A percentile compares a stretch with the other conserved stretches of the same genome.
These are phyloP conservation scores for Neodiprion pinetum DNA, from an alignment of 1,140 invertebrate genomes.

Conservation along the genomic window DNA sequence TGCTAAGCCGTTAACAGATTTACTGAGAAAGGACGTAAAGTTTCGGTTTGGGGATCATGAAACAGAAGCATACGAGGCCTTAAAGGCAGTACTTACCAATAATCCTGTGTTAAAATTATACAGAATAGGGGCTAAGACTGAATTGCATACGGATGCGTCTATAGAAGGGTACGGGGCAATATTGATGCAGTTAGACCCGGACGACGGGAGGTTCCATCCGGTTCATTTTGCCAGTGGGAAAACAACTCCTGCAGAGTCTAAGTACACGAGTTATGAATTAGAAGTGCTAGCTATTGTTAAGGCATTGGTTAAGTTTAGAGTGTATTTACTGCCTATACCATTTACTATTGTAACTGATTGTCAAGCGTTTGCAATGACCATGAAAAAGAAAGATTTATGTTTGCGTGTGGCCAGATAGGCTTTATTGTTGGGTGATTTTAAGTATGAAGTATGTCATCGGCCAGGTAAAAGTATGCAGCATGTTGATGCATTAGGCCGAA, in stretches of 20 bases:
- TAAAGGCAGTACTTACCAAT: constrained; percentile 38
- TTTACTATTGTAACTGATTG: too few species aligned
- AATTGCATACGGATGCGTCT: constrained; percentile 42
- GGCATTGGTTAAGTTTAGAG: constrained; percentile 51
- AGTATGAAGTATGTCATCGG: too few species aligned
- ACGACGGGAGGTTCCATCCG: too few species aligned
- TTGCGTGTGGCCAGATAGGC: too few species aligned
- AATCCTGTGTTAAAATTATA: constrained; percentile 33
- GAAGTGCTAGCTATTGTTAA: constrained; percentile 58
- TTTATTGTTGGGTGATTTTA: too few species aligned
- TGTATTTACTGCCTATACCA: constrained; percentile 44
- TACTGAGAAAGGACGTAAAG: constrained; percentile 20
- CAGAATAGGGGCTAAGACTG: constrained; percentile 22
- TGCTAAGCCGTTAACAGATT: constrained; percentile 34
- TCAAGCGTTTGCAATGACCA: too few species aligned
- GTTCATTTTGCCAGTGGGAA: too few species aligned
- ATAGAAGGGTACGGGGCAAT: constrained; percentile 41
- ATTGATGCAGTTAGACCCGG: constrained; percentile 46
- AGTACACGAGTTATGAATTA: constrained; percentile 53
- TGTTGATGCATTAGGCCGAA: too few species aligned
- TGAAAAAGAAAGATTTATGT: too few species aligned
- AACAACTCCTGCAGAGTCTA: constrained; percentile 44
- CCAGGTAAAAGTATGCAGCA: too few species aligned
- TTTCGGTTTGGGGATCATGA: constrained; percentile 15
- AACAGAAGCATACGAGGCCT: constrained; percentile 8